Evolutionary conservation across 2,888 invertebrate genomes (phyloP), one percentile per base, ranked within the genome.

Genomic region (Cenopis cana): DNA sequence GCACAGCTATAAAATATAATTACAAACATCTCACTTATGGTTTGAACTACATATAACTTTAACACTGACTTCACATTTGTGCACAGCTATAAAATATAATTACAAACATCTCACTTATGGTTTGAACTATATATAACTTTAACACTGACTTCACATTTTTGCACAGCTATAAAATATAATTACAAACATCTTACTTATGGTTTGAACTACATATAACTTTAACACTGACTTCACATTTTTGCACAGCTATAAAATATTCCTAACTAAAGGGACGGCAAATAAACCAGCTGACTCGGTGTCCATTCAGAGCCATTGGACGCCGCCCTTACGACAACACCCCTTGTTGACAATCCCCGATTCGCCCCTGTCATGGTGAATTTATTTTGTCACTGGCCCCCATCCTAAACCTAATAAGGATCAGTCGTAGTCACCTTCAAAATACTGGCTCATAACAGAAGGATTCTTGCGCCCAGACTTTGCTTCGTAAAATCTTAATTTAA

Each of bases 331-430:
- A 46, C 46, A 60, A 69, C 29, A 46, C 57, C 73, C 72, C 72
- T 65, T 73, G 74, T 74, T 73, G 72, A 68, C 75, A 72, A 69
- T 61, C 73, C 68, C 77, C 73, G 64, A 38, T 65, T 55, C 64
- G 55, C 81, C 85, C 82, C 79, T 81, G 86, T 84, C 82, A 82
- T 77, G 77, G 76, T 80, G 81, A 83, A 86, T 88, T 87, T 87
- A 87, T 87, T 86, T 84, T 83, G 75, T 75, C 75, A 67, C 67
- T 54, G 70, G 46, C 66, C 82, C 85, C 86, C 82, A 81, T 33
- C 76, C 79, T 80, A 85, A 88, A 89, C 87, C 84, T 85, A 88
- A 89, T 89, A 88, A 89, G 86, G 86, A 88, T 88, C 88, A 86
- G 80, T 81, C 81, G 79, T 81, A 82, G 75, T 73, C 66, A 69